Base-by-base conservation (phyloP, 92 coral and sea anemone genomes). In the Epizoanthus illoricatus region DNA sequence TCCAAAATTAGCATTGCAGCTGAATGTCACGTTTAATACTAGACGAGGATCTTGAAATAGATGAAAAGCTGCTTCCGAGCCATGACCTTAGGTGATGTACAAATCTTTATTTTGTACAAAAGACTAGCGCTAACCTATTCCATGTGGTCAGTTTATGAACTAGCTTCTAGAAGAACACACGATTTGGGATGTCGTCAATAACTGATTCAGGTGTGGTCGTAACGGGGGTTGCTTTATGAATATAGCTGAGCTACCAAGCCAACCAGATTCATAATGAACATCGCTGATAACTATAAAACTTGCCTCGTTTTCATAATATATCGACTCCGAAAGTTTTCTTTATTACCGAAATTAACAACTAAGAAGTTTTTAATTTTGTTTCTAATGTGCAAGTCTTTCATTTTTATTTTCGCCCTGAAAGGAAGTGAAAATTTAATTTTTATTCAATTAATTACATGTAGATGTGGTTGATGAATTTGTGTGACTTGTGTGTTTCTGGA, bases 341-440 rank as follows among this genome's bases (percentile, higher is more conserved):
- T 39, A 63, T 23, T 43, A 20, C 71, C 54, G 23, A 76, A 63
- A 61, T 76, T 63, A 61, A 63, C 59, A 78, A 78, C 28, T 36
- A 16, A 42, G 65, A 63, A 63, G 17, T 41, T 41, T 19, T 41
- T 78, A 62, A 78, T 78, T 78, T 78, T 78, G 70, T 23, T 78
- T 41, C 82, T 64, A 63, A 78, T 78, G 82, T 20, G 23, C 82
- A 78, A 42, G 39, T 78, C 72, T 41, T 78, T 64, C 52, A 41
- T 45, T 58, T 78, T 62, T 78, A 70, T 78, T 78, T 62, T 78
- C 82, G 33, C 82, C 71, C 71, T 59, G 49, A 78, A 57, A 62
- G 70, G 82, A 78, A 63, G 70, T 63, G 82, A 62, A 70, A 62
- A 20, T 61, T 42, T 78, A 42, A 2, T 19, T 41, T 20, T 61